Evolutionary conservation across 1,140 invertebrate species (phyloP).

Genomic region (Penaeus japonicus): DNA sequence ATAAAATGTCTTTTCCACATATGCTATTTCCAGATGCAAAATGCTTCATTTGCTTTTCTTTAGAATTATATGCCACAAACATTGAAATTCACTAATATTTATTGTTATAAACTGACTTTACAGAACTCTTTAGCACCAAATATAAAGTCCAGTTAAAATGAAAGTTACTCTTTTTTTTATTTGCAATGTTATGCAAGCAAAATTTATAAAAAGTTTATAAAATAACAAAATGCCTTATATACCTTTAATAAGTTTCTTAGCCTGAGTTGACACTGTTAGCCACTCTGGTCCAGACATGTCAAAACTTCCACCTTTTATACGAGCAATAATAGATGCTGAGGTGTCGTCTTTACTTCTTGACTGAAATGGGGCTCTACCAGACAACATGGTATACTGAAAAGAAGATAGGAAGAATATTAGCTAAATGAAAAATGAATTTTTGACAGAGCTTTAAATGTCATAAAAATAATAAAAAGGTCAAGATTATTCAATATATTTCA

Average conservation of each 20-base stretch:
- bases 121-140: too few species aligned
- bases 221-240: background rate
- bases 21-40: too few species aligned
- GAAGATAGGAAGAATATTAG: background rate
- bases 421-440: background rate
- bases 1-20: too few species aligned
- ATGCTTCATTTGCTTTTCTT: too few species aligned
- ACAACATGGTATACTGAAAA: slow-evolving; percentile 83
- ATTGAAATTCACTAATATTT: too few species aligned
- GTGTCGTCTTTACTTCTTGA: slow-evolving; percentile 75
- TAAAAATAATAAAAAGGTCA: background rate
- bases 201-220: too few species aligned
- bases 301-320: slow-evolving; percentile 81
- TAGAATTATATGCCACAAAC: too few species aligned
- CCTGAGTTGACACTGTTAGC: slow-evolving; percentile 76
- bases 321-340: slow-evolving; percentile 77
- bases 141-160: too few species aligned
- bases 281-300: slow-evolving; percentile 77
- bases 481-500: background rate
- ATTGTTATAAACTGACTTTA: too few species aligned
- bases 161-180: too few species aligned
- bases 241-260: slow-evolving; percentile 79
- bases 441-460: background rate
- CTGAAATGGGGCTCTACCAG: slow-evolving; percentile 83
- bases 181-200: too few species aligned